A percentile compares a stretch with the other conserved stretches of the same genome.
Evolutionary conservation across 2,888 invertebrate genomes (phyloP).

Genomic region (Aromia moschata): DNA sequence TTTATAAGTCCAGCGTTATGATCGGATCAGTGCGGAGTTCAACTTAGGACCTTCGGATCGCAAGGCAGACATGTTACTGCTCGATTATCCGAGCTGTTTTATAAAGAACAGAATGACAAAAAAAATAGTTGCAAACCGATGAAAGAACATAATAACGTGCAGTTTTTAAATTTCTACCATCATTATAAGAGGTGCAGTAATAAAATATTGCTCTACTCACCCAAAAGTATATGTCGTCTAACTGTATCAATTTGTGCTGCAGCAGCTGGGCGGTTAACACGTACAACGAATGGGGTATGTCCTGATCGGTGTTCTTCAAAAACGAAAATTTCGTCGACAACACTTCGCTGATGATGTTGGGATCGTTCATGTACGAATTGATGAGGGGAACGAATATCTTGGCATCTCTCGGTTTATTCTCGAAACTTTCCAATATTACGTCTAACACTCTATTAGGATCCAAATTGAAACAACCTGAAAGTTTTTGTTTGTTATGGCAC

Average conservation of each 20-base stretch:
- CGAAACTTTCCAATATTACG: constrained; percentile 95
- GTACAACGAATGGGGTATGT: constrained; percentile 86
- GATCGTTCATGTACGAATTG: constrained; percentile 88
- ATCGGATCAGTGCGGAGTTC: too few species aligned
- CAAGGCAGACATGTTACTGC: too few species aligned
- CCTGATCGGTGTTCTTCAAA: constrained; percentile 72
- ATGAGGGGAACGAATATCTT: constrained; percentile 87
- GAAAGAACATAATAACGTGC: too few species aligned
- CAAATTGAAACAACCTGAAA: constrained; percentile 95
- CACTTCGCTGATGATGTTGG: constrained; percentile 90
- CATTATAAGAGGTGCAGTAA: neutral
- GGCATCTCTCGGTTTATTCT: constrained; percentile 81
- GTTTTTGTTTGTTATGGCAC: constrained; percentile 45
- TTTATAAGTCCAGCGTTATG: too few species aligned
- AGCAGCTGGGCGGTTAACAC: constrained; percentile 89
- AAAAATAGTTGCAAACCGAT: too few species aligned
- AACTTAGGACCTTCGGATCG: too few species aligned
- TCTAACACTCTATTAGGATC: constrained; percentile 98
- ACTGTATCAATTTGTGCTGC: constrained; percentile 83
- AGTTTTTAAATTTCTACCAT: neutral
- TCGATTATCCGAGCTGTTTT: too few species aligned
- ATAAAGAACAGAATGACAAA: too few species aligned
- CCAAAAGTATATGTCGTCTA: constrained; percentile 93
- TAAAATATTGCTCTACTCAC: constrained; percentile 67
- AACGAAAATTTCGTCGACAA: constrained; percentile 89